Evolutionary conservation across 2,797 vertebrate species (phyloP), one percentile per base, ranked within the genome.

Genomic region (Sparidentex hasta): DNA sequence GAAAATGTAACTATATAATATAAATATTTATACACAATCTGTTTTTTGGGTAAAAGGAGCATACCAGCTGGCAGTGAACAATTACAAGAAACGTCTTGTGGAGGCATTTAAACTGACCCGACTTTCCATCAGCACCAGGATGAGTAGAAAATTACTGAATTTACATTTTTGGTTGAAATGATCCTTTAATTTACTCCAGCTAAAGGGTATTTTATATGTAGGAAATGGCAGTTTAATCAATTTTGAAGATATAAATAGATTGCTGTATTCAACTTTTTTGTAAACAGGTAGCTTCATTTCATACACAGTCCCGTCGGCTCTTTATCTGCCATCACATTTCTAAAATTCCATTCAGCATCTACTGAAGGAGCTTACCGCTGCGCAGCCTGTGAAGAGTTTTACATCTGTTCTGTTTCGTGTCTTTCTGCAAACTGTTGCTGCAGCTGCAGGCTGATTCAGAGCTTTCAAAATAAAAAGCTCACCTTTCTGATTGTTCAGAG

Each of bases 381-480:
- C 1, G 21, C 51, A 57, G 52, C 69, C 29, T 25, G 18, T 33
- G 64, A 65, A 44, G 38, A 81, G 55, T 67, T 83, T 78, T 52
- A 74, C 64, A 69, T 71, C 58, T 50, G 61, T 29, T 13, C 27
- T 6, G 46, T 74, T 47, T 21, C 41, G 4, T 0, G 5, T 18
- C 43, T 48, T 5, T 57, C 16, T 57, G 29, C 25, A 18, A 71
- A 46, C 29, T 11, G 11, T 14, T 20, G 21, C 51, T 18, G 57
- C 27, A 23, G 73, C 68, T 3, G 59, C 17, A 55, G 13, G 58
- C 48, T 38, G 0, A 52, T 12, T 54, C 48, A 20, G 13, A 2
- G 41, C 20, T 16, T 81, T 78, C 56, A 70, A 55, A 81, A 44
- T 59, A 75, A 66, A 74, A 4, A 5, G 21, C 14, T 14, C 25